Base-by-base conservation (phyloP, 2,888 invertebrate genomes). In the Drosophila borborema region DNA sequence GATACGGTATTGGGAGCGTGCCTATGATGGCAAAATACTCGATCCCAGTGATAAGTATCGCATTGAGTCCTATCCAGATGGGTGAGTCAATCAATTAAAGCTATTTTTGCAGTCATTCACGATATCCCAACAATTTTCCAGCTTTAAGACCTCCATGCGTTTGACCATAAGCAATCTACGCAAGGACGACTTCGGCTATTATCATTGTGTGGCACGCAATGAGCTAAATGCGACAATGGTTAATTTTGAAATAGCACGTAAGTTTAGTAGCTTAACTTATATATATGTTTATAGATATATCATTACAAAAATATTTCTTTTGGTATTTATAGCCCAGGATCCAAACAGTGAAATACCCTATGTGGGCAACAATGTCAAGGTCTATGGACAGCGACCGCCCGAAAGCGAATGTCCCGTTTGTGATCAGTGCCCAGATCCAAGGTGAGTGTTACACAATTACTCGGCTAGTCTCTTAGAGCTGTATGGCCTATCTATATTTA, bases 121-220 rank as follows among this genome's bases (percentile, higher is more conserved):
- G 16, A 34, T 20, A 36, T 8, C 4, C 2, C 34, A 3, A 0
- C 46, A 28, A 28, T 28, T 28, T 28, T 28, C 28, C 28, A 92
- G 92, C 48, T 93, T 95, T 93, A 94, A 96, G 92, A 95, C 96
- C 77, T 95, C 95, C 89, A 97, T 97, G 97, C 95, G 95, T 67
- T 93, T 98, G 53, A 97, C 96, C 87, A 95, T 98, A 58, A 95
- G 95, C 1, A 94, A 95, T 72, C 93, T 97, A 43, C 94, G 94
- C 45, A 93, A 94, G 7, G 93, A 94, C 62, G 98, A 98, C 91
- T 94, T 96, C 64, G 95, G 96, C 18, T 94, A 95, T 74, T 98
- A 98, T 92, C 95, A 96, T 91, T 98, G 98, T 91, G 95, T 97
- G 62, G 96, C 96, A 65, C 97, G 97, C 91, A 98, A 98, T 91